phyloP scores from a whole-genome alignment of 2,113 vertebrate species.

The Oreochromis niloticus region DNA sequence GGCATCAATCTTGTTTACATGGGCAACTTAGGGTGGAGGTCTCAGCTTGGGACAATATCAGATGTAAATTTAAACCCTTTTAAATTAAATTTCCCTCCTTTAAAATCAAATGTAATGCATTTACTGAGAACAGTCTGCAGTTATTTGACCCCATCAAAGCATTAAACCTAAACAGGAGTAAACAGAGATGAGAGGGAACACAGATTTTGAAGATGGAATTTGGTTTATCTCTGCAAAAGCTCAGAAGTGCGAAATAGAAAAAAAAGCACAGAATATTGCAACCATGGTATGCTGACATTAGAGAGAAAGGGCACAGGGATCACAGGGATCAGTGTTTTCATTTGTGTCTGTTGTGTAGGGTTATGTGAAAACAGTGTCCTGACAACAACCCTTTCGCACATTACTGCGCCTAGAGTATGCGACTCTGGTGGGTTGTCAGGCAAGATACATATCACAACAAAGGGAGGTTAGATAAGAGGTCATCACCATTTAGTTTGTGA shows the following conservation, averaged over 20 bases:
- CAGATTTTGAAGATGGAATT: background rate
- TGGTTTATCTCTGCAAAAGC: background rate
- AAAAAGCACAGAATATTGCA: background rate
- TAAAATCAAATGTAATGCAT: conserved; percentile 5
- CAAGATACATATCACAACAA: background rate
- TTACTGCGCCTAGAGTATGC: background rate
- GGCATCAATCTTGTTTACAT: conserved; percentile 54
- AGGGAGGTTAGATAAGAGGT: conserved; percentile 1
- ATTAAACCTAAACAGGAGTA: conserved; percentile 2
- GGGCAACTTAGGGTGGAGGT: background rate
- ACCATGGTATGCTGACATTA: background rate
- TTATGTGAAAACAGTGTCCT: conserved; percentile 10
- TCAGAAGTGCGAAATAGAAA: background rate
- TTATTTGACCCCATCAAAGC: conserved; percentile 23
- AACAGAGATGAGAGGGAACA: background rate
- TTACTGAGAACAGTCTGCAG: background rate
- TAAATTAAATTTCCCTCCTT: background rate
- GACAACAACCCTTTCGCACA: conserved; percentile 18
- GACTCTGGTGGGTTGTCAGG: conserved; percentile 12
- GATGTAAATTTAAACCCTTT: conserved; percentile 22
- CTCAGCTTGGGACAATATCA: conserved; percentile 22
- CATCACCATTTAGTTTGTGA: background rate
- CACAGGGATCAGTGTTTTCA: background rate
- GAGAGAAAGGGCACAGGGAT: conserved; percentile 8
- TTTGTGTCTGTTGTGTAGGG: background rate